These are phyloP conservation scores for Tenebrosternarchus preto DNA, from an alignment of 2,113 vertebrate genomes.

Conservation along the genomic window DNA sequence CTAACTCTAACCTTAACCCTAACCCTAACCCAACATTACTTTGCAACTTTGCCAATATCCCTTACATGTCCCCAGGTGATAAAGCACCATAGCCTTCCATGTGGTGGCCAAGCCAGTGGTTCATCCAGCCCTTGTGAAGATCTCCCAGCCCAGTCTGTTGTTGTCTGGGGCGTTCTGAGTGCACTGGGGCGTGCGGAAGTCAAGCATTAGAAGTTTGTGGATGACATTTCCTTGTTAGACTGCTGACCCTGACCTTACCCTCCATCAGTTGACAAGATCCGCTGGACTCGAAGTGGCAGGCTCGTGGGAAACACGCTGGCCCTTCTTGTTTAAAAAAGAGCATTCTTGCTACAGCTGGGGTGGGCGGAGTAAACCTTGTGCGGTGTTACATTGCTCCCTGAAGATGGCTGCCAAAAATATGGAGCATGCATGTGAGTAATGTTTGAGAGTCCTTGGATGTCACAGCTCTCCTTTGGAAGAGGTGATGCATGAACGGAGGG, in stretches of 20 bases:
- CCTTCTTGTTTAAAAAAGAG: neutral
- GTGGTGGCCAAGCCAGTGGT: constrained; percentile 17
- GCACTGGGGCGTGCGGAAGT: constrained; percentile 34
- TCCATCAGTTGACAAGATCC: constrained; percentile 39
- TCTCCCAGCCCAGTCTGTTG: constrained; percentile 23
- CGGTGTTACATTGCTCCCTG: no score
- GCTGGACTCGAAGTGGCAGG: constrained; percentile 12
- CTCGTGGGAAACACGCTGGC: constrained; percentile 25
- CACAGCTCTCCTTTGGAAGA: neutral
- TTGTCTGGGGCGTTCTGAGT: constrained; percentile 16
- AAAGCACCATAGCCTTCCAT: neutral
- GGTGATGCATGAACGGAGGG: neutral
- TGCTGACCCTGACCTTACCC: constrained; percentile 50
- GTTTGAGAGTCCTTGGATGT: neutral
- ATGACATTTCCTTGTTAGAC: constrained; percentile 51
- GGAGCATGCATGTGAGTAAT: neutral
- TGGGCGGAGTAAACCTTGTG: neutral
- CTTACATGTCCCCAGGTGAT: neutral
- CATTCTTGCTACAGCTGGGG: neutral
- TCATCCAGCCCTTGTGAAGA: constrained; percentile 28
- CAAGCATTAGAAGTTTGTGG: constrained; percentile 41
- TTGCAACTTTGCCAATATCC: neutral
- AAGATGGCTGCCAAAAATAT: neutral
- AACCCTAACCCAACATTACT: neutral
- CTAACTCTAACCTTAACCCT: no score